These are phyloP conservation scores for Pseudocheirus occidentalis DNA, from an alignment of 2,797 vertebrate species.

Conservation along the genomic window DNA sequence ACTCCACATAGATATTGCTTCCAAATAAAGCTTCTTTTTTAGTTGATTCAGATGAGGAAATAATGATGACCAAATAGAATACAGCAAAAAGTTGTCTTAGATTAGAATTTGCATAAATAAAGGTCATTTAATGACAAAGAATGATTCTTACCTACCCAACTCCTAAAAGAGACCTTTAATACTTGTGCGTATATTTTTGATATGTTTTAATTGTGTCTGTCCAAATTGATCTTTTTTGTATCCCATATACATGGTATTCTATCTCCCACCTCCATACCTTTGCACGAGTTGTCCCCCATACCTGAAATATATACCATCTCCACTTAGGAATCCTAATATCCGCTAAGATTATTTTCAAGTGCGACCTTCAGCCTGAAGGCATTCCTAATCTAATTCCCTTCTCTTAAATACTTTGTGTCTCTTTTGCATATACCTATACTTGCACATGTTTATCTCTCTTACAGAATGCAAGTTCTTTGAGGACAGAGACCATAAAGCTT, in stretches of 20 bases:
- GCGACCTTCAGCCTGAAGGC: background rate
- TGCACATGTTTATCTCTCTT: background rate
- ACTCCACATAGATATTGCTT: background rate
- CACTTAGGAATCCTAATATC: background rate
- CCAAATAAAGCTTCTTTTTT: background rate
- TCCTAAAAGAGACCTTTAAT: background rate
- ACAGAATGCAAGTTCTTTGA: background rate
- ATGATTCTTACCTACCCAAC: background rate
- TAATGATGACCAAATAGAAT: background rate
- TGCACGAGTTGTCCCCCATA: background rate
- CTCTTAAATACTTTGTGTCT: background rate
- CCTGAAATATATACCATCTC: background rate
- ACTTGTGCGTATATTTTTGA: background rate
- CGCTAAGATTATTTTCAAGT: too few relatives aligned
- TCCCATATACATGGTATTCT: background rate
- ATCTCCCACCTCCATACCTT: background rate
- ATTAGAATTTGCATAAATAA: background rate
- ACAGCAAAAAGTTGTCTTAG: background rate
- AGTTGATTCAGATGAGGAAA: background rate
- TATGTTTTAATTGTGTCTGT: background rate
- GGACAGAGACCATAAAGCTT: background rate
- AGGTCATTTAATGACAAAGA: background rate
- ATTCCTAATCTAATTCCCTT: background rate
- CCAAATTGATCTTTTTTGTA: background rate
- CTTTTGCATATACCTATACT: background rate